phyloP scores from a whole-genome alignment of 92 coral and sea anemone genomes.

The Siderastrea radians region DNA sequence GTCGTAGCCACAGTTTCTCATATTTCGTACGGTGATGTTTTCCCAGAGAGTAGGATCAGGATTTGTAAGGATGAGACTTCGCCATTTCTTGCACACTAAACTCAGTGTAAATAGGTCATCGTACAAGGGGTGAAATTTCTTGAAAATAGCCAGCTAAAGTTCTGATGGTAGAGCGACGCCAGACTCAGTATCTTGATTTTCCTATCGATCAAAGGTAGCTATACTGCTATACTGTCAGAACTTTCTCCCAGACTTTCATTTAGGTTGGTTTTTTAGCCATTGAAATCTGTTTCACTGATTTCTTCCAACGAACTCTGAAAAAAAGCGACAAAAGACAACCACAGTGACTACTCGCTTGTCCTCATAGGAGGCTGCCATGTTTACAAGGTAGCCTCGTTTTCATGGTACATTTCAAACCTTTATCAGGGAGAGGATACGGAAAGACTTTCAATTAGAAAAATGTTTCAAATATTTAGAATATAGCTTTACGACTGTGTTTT shows the following conservation, averaged over 20 bases:
- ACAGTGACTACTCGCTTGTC: not conserved
- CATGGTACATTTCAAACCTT: not conserved
- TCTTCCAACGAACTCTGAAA: not conserved
- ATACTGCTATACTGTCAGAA: too few species aligned
- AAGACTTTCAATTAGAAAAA: not conserved
- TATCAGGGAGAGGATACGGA: not conserved
- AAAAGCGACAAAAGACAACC: not conserved
- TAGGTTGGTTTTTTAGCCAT: not conserved
- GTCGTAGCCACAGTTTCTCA: slow-evolving; percentile 74
- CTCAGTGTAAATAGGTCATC: slow-evolving; percentile 75
- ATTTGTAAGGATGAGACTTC: slow-evolving; percentile 53
- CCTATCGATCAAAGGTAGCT: not conserved
- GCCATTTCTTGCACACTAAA: slow-evolving; percentile 83
- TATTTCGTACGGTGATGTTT: slow-evolving; percentile 61
- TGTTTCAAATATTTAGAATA: too few species aligned
- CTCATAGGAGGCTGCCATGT: slow-evolving; percentile 13
- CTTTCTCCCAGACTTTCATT: too few species aligned
- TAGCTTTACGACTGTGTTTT: too few species aligned
- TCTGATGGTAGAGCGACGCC: slow-evolving; percentile 70
- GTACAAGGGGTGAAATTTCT: slow-evolving; percentile 79
- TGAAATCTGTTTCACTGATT: not conserved
- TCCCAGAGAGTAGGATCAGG: slow-evolving; percentile 91
- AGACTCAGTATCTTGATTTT: too few species aligned
- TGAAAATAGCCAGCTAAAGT: slow-evolving; percentile 81
- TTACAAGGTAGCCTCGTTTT: slow-evolving; percentile 16